Evolutionary conservation across 92 coral and sea anemone genomes (phyloP).

Genomic region (Ricordea florida): DNA sequence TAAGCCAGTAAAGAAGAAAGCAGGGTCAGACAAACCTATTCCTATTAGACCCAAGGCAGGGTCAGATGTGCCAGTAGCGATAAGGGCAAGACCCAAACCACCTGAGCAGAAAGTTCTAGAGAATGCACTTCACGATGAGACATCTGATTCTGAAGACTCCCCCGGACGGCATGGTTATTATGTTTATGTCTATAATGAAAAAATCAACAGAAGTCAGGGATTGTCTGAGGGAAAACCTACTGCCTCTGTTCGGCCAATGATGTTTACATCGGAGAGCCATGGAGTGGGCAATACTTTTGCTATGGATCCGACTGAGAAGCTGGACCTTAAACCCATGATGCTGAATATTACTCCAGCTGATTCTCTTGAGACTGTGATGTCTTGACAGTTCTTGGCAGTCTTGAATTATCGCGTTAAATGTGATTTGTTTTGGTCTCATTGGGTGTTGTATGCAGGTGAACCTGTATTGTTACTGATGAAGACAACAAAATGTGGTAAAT

Average conservation of each 20-base stretch:
- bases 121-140: neutral
- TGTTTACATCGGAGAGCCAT: constrained; percentile 56
- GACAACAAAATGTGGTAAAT: too few species aligned
- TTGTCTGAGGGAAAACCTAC: constrained; percentile 81
- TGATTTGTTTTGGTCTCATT: too few species aligned
- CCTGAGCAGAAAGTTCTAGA: constrained; percentile 3
- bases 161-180: constrained; percentile 76
- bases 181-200: constrained; percentile 75
- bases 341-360: constrained; percentile 57
- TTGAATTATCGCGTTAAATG: neutral
- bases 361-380: constrained; percentile 54
- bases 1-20: constrained; percentile 45
- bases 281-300: constrained; percentile 29
- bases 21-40: constrained; percentile 72
- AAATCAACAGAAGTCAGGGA: constrained; percentile 49
- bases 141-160: constrained; percentile 36
- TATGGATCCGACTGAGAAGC: constrained; percentile 31
- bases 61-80: constrained; percentile 79
- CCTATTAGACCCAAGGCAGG: constrained; percentile 83
- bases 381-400: neutral
- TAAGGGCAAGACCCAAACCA: constrained; percentile 62
- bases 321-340: constrained; percentile 73
- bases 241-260: constrained; percentile 96
- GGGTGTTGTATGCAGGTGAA: too few species aligned
- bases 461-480: too few species aligned